Percentiles rank a stretch among this genome's conserved stretches.
These are phyloP conservation scores for Petrolisthes cinctipes DNA, from an alignment of 2,888 invertebrate genomes.

Conservation along the genomic window DNA sequence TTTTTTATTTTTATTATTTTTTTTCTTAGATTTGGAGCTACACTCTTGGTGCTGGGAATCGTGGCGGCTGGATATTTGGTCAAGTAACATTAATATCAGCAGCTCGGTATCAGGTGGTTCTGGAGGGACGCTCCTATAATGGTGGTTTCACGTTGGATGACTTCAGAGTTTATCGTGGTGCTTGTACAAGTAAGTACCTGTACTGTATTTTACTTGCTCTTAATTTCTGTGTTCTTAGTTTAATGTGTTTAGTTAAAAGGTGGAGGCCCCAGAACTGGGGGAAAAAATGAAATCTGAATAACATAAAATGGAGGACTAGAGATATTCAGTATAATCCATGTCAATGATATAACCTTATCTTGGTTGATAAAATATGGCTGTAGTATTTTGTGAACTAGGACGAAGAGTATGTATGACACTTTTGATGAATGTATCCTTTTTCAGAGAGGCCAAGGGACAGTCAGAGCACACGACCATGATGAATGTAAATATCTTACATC, in stretches of 20 bases:
- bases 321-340: too few relatives aligned
- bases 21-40: conserved; percentile 66
- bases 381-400: too few relatives aligned
- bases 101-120: conserved; percentile 72
- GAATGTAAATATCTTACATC: background rate
- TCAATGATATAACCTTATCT: too few relatives aligned
- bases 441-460: background rate
- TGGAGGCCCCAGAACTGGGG: too few relatives aligned
- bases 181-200: conserved; percentile 57
- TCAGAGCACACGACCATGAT: background rate
- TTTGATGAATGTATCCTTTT: background rate
- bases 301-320: too few relatives aligned
- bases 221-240: background rate
- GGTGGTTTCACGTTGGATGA: conserved; percentile 76
- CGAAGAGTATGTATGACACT: too few relatives aligned
- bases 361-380: too few relatives aligned
- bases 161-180: conserved; percentile 70
- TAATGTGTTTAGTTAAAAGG: too few relatives aligned
- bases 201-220: background rate
- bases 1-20: conserved; percentile 4
- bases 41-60: conserved; percentile 71
- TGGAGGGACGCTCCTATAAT: conserved; percentile 75
- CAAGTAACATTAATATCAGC: conserved; percentile 73
- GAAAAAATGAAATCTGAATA: too few relatives aligned
- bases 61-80: conserved; percentile 72